Base-by-base conservation (phyloP, 1,140 invertebrate genomes). In the Gonioctena quinquepunctata region DNA sequence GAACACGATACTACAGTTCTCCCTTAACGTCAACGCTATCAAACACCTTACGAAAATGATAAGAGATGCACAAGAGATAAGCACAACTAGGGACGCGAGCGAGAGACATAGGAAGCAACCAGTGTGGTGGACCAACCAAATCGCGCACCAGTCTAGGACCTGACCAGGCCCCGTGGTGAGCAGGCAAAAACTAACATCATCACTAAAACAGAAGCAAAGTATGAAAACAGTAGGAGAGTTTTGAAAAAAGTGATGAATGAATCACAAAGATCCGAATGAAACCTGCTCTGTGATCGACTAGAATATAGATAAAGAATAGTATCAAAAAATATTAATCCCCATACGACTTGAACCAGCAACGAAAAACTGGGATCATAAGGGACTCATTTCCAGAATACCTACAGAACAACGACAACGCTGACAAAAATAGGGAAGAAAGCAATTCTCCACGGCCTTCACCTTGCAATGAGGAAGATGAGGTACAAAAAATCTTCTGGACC, bases 401-500 rank as follows among this genome's bases (percentile, higher is more conserved):
- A n/a, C n/a, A n/a, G n/a, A n/a, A n/a, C n/a, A 6, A 52, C 25
- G 23, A 11, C 3, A 19, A 11, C 13, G 7, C 11, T 22, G 22
- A 22, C n/a, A n/a, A n/a, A n/a, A n/a, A n/a, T n/a, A n/a, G n/a
- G n/a, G n/a, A n/a, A n/a, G n/a, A n/a, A n/a, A n/a, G n/a, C n/a
- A n/a, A n/a, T n/a, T 1, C 11, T 7, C 22, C 18, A 26, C 5
- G 22, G 1, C 6, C 57, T 6, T 60, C 16, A 16, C 3, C 11
- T 13, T n/a, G 26, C 50, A 7, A 18, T 7, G 1, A 11, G 8
- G 13, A 66, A 25, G n/a, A 19, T n/a, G 26, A 54, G 54, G 54
- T 59, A 49, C 48, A 60, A 42, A 18, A 68, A 59, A 59, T 52
- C 66, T 19, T 54, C 66, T 7, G 66, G 66, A 18, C 26, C 26